These are phyloP conservation scores for Stigmatopora argus DNA, from an alignment of 2,113 vertebrate genomes.

Conservation along the genomic window DNA sequence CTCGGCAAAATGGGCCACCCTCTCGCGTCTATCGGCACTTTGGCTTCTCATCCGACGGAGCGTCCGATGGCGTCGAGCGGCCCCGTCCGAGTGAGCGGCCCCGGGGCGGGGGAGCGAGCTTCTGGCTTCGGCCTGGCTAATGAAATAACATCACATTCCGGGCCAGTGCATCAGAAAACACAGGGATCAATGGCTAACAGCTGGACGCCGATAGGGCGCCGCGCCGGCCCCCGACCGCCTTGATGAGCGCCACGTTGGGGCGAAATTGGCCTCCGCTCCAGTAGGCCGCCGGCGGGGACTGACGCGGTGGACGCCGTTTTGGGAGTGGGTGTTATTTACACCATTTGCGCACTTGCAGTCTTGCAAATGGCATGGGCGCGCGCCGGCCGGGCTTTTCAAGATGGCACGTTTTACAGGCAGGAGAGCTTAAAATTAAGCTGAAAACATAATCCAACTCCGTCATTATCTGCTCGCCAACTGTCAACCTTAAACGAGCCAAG, in stretches of 20 bases:
- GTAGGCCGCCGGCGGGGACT: neutral
- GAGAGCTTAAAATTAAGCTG: slow-evolving; percentile 63
- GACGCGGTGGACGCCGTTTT: neutral
- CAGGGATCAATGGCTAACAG: slow-evolving; percentile 79
- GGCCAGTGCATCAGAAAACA: slow-evolving; percentile 72
- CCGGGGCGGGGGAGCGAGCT: slow-evolving; percentile 52
- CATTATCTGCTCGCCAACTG: slow-evolving; percentile 58
- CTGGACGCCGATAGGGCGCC: slow-evolving; percentile 60
- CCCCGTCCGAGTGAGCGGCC: slow-evolving; percentile 62
- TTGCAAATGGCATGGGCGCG: slow-evolving; percentile 42
- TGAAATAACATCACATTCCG: slow-evolving; percentile 72
- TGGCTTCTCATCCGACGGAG: slow-evolving; percentile 40
- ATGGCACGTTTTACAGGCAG: slow-evolving; percentile 63
- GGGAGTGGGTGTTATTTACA: slow-evolving; percentile 16
- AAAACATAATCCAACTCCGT: slow-evolving; percentile 60
- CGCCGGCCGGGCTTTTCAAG: slow-evolving; percentile 44
- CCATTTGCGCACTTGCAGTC: slow-evolving; percentile 13
- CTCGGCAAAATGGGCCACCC: slow-evolving; percentile 24
- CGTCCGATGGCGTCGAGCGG: slow-evolving; percentile 47
- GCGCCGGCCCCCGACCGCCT: slow-evolving; percentile 23
- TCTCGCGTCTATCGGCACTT: slow-evolving; percentile 37
- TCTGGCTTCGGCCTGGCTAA: slow-evolving; percentile 68
- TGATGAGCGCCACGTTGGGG: slow-evolving; percentile 18
- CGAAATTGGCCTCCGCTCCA: slow-evolving; percentile 26
- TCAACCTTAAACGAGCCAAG: slow-evolving; percentile 51